Percentiles rank a stretch among this genome's conserved stretches.
These are phyloP conservation scores for Drosophila bocki DNA, from an alignment of 1,140 invertebrate genomes.

Conservation along the genomic window DNA sequence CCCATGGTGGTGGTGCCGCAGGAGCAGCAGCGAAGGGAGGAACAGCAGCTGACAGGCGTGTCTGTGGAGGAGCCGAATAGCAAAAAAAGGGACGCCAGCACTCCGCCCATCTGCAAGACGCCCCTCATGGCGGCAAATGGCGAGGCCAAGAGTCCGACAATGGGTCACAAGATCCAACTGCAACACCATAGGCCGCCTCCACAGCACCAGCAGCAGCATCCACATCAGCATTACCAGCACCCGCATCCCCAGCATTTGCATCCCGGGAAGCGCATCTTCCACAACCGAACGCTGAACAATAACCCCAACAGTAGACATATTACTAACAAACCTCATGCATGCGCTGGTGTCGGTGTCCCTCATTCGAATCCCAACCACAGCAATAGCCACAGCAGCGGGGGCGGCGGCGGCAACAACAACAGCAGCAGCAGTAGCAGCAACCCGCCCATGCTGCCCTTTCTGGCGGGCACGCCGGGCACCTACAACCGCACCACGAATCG, in stretches of 20 bases:
- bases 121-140: conserved; percentile 71
- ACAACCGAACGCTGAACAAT: conserved; percentile 74
- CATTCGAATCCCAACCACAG: conserved; percentile 56
- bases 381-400: conserved; percentile 14
- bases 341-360: conserved; percentile 46
- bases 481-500: conserved; percentile 78
- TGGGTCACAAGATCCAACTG: conserved; percentile 38
- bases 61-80: conserved; percentile 36
- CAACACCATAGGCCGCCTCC: conserved; percentile 26
- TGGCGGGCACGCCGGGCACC: conserved; percentile 70
- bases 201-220: conserved; percentile 34
- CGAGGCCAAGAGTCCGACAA: conserved; percentile 65
- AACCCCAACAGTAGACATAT: conserved; percentile 80
- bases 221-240: conserved; percentile 34
- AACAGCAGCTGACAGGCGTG: conserved; percentile 20
- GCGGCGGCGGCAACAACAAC: conserved; percentile 34
- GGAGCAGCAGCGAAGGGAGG: conserved; percentile 41
- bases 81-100: conserved; percentile 63
- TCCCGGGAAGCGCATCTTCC: conserved; percentile 61
- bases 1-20: conserved; percentile 27
- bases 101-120: conserved; percentile 72
- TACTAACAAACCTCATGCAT: conserved; percentile 76
- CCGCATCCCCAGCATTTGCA: conserved; percentile 28
- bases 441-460: conserved; percentile 62
- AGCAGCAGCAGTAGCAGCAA: conserved; percentile 44